Base-by-base conservation (phyloP, 2,888 invertebrate genomes). In the Ectropis crepuscularia region DNA sequence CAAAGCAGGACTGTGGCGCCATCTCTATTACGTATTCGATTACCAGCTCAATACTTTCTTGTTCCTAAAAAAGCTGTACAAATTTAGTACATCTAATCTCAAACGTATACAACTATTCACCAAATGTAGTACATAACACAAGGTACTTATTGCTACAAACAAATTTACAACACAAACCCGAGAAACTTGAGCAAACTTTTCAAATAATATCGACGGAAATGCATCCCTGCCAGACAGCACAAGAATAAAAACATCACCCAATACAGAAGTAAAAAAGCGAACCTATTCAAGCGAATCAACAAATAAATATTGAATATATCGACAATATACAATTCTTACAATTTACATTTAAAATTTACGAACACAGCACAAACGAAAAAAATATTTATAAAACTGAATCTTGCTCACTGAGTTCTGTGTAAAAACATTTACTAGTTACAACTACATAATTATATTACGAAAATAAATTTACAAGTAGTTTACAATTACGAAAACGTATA, bases 331-430 rank as follows among this genome's bases (percentile, higher is more conserved):
- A 91, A 87, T 90, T 90, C 88, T 88, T 90, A 90, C 89, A 91
- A 89, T 90, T 91, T 92, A 92, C 90, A 92, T 82, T 85, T 81
- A 83, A 89, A 51, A 87, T 88, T 91, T 91, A 90, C 90, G 88
- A 92, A 92, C 92, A 92, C 92, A 92, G 92, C 92, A 91, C 92
- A 91, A 92, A 79, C 81, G 90, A 92, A 92, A 92, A 92, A 91
- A 79, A 79, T 77, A 80, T 78, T 77, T 80, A 81, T 83, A 79
- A 64, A 69, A 65, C 60, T 60, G 80, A 88, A 88, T 87, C 87
- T 85, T 82, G 86, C 86, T 88, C 88, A 87, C 81, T 87, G 87
- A 85, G 79, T 86, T 84, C 84, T 84, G 84, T 75, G 78, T 81
- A 82, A 82, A 86, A 86, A 87, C 85, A 85, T 89, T 88, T 78